Base-by-base conservation (phyloP, 2,888 invertebrate genomes). In the Minunthozetes semirufus region DNA sequence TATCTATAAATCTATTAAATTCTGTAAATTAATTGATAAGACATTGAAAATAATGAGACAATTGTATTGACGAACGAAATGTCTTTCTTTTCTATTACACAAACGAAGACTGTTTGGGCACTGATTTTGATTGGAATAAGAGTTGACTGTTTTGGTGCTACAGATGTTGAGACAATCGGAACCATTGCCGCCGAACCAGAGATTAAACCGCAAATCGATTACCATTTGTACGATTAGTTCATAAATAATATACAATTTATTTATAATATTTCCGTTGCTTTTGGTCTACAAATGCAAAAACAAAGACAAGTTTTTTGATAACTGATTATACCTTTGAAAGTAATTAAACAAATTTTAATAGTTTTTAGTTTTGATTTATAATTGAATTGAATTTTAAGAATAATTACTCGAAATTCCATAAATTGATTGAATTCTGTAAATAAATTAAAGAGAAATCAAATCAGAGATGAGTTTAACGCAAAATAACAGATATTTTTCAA, bases 211-310 rank as follows among this genome's bases (percentile, higher is more conserved):
- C 42, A 56, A 56, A 56, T 19, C 53, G 53, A 13, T 61, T 61
- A 61, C 61, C 63, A 63, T 63, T 63, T 63, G 63, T 63, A 63
- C 63, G 38, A 63, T 33, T 63, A 63, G 63, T 33, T 33, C 17
- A 63, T 68, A 46, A 42, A 13, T 68, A 8, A 22, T 68, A 68
- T 68, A 68, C 46, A 68, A 68, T 68, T 68, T 46, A 33, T 68
- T 68, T 63, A 33, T 33, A 33, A 63, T 33, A 68, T 53, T 15
- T 42, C 42, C 38, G 68, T 68, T 68, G 68, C 46, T 68, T 68
- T 68, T 42, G 68, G 68, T 68, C 42, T 68, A 33, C 33, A 33
- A 33, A 33, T 33, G 33, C 33, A 33, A 33, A 33, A 3, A 33
- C 3, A 33, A 33, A 33, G 33, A 33, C 33, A 33, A 33, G 33